Conservation (phyloP, 2,113 vertebrate genomes). For the Semicossyphus pulcher region DNA sequence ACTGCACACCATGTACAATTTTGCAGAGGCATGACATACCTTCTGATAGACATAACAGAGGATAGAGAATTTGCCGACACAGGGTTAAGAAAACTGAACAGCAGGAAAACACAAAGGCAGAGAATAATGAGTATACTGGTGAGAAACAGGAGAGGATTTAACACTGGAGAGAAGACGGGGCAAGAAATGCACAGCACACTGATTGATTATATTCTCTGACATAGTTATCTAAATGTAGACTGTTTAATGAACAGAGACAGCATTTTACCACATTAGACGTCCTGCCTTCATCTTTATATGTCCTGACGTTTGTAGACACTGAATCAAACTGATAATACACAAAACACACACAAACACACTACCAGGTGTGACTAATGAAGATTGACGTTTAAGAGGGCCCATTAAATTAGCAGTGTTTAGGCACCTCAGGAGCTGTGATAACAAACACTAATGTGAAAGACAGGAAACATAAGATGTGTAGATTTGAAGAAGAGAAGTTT, state of each 20-base stretch:
- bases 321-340: neutral
- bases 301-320: neutral
- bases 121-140: neutral
- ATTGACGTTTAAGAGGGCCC: conserved; percentile 11
- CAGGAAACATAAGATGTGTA: too few species aligned
- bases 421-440: conserved; percentile 20
- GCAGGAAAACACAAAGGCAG: neutral
- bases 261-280: neutral
- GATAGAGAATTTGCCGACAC: too few species aligned
- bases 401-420: conserved; percentile 12
- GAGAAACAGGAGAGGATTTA: neutral
- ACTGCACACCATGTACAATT: neutral
- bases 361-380: conserved; percentile 3
- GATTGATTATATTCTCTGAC: neutral
- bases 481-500: too few species aligned
- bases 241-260: too few species aligned
- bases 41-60: neutral
- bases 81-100: neutral
- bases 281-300: neutral
- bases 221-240: neutral
- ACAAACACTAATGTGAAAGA: conserved; percentile 24
- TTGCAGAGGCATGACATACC: neutral
- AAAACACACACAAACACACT: neutral
- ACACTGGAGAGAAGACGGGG: neutral
- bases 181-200: neutral